Base-by-base conservation (phyloP, 2,888 invertebrate species). In the Sinopyrophorus schimmeli region DNA sequence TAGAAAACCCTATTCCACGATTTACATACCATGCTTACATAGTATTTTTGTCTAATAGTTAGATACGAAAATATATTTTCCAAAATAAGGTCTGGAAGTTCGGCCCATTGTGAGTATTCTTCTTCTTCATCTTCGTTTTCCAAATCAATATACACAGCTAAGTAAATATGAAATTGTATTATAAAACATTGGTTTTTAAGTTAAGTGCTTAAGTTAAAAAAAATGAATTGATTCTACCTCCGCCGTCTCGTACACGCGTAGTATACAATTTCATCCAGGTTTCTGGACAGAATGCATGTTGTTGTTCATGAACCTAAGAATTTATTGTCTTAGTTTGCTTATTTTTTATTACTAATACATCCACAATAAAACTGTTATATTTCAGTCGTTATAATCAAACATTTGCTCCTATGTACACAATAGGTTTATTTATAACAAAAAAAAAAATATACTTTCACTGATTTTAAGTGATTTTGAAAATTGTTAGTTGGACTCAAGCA, bases 41-140 rank as follows among this genome's bases (percentile, higher is more conserved):
- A 82, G 64, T 89, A 89, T 15, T 87, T 79, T 60, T 89, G 81
- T 30, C 80, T 77, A 23, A 86, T 81, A 1, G 77, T 76, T 27
- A 91, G 73, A 62, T 84, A 79, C 0, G 82, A 73, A 65, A 87
- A 89, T 42, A 91, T 80, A 63, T 83, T 77, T 67, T 89, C 89
- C 24, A 91, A 70, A 2, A 89, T 65, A 14, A 90, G 73, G 62
- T 88, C 85, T 0, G 90, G 90, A 7, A 89, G 69, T 48, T 79
- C 71, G 47, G 76, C 77, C 89, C 88, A 90, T 31, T 72, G 62
- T 14, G 83, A 82, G 60, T 77, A 78, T 21, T 59, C 59, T 42
- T 72, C 71, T 61, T 69, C 24, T 2, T 63, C 59, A 52, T 73
- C 61, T 63, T 75, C 62, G 28, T 73, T 61, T 63, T 75, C 63